Evolutionary conservation across 2,888 invertebrate species (phyloP).

Genomic region (Odontothrips loti): DNA sequence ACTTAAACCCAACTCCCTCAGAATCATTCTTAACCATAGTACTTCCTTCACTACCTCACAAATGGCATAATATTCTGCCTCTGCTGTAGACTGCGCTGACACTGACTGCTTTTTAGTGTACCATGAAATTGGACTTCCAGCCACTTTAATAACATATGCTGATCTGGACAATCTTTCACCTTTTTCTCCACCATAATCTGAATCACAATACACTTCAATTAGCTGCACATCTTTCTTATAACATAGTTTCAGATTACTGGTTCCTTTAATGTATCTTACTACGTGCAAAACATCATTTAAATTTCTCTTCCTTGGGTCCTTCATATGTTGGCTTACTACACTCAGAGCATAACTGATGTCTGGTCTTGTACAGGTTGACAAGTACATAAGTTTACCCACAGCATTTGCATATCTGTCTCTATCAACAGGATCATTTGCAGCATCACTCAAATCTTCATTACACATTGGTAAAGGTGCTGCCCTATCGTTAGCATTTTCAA

Average conservation of each 20-base stretch:
- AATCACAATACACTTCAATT: background rate
- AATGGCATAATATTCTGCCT: background rate
- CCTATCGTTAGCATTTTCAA: background rate
- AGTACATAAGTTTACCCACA: background rate
- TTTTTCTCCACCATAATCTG: background rate
- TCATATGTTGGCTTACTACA: background rate
- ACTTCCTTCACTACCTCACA: background rate
- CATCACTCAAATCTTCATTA: background rate
- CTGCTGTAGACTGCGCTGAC: background rate
- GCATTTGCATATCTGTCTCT: background rate
- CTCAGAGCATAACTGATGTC: background rate
- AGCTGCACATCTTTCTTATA: background rate
- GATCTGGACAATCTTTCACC: background rate
- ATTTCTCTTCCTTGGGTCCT: background rate
- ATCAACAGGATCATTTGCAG: background rate
- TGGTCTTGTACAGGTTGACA: background rate
- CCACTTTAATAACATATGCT: background rate
- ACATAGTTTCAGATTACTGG: background rate
- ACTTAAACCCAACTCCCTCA: background rate
- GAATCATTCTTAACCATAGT: constrained; percentile 16
- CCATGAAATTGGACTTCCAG: background rate
- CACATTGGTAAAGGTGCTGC: background rate
- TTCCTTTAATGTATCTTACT: background rate
- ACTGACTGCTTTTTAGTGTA: background rate
- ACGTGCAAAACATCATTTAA: background rate